Evolutionary conservation across 2,113 vertebrate genomes (phyloP).

Genomic region (Gobius niger): DNA sequence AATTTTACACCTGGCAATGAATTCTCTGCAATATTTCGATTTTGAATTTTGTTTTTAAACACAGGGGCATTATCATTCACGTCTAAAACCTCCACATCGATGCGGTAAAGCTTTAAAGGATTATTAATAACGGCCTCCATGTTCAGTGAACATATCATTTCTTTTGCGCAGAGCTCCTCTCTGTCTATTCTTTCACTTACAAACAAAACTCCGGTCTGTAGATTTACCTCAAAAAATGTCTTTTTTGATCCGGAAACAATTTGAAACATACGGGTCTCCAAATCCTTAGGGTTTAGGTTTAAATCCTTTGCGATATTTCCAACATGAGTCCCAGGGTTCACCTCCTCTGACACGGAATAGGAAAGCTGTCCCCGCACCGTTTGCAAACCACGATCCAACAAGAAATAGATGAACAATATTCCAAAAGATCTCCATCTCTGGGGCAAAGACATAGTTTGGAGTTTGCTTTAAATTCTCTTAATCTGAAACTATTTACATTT

Average conservation of each 20-base stretch:
- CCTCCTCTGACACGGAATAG: constrained; percentile 73
- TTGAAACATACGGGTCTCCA: constrained; percentile 65
- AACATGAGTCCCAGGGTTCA: constrained; percentile 58
- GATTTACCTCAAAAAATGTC: constrained; percentile 69
- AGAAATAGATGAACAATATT: constrained; percentile 36
- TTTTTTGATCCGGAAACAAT: constrained; percentile 63
- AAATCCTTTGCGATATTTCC: constrained; percentile 74
- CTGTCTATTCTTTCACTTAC: constrained; percentile 69
- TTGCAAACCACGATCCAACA: constrained; percentile 49
- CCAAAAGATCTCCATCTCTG: constrained; percentile 24
- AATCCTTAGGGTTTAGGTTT: constrained; percentile 56
- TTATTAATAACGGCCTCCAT: constrained; percentile 75
- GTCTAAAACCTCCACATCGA: constrained; percentile 80
- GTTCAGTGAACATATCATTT: constrained; percentile 61
- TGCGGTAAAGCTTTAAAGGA: constrained; percentile 75
- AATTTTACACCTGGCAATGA: constrained; percentile 71
- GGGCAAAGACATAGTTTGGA: neutral
- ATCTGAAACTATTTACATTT: neutral
- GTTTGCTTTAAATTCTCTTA: too few species aligned
- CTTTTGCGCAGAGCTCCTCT: constrained; percentile 71
- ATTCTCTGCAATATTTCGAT: constrained; percentile 74
- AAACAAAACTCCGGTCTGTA: constrained; percentile 67
- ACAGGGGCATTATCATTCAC: constrained; percentile 82
- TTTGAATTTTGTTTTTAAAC: constrained; percentile 70
- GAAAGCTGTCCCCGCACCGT: constrained; percentile 60